Conservation (phyloP, 1,140 invertebrate species). For the Ectropis grisescens region DNA sequence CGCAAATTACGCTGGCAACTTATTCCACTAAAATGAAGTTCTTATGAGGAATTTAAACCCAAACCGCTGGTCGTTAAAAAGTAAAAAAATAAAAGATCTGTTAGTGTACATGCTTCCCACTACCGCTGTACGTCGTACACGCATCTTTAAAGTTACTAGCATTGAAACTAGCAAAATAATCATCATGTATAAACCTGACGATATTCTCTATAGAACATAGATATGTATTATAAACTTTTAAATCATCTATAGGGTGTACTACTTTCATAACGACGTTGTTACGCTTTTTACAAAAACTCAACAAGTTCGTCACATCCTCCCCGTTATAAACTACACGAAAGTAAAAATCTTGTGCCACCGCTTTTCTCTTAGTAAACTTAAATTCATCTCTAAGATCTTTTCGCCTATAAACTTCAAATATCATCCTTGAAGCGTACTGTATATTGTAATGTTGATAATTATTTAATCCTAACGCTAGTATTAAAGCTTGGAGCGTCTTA, state of each 20-base stretch:
- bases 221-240: slow-evolving; percentile 63
- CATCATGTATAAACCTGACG: slow-evolving; percentile 86
- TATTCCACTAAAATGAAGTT: too few relatives aligned
- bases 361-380: slow-evolving; percentile 68
- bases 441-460: slow-evolving; percentile 70
- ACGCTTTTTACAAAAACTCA: slow-evolving; percentile 82
- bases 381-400: slow-evolving; percentile 63
- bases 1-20: too few relatives aligned
- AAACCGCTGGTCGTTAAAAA: too few relatives aligned
- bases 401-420: slow-evolving; percentile 85
- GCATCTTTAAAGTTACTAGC: slow-evolving; percentile 89
- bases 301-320: slow-evolving; percentile 84
- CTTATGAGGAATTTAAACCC: too few relatives aligned
- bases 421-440: slow-evolving; percentile 86
- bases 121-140: slow-evolving; percentile 67
- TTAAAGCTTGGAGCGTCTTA: slow-evolving; percentile 87
- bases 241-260: slow-evolving; percentile 31
- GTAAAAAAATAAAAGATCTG: too few relatives aligned
- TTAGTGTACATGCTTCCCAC: slow-evolving; percentile 16
- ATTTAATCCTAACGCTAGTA: slow-evolving; percentile 80
- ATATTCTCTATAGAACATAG: slow-evolving; percentile 89
- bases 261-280: slow-evolving; percentile 46
- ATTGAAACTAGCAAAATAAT: slow-evolving; percentile 85
- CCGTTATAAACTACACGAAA: slow-evolving; percentile 90
- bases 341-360: slow-evolving; percentile 77